A percentile compares a stretch with the other conserved stretches of the same genome.
Conservation (phyloP, 2,113 vertebrate species). For the Epinephelus fuscoguttatus region DNA sequence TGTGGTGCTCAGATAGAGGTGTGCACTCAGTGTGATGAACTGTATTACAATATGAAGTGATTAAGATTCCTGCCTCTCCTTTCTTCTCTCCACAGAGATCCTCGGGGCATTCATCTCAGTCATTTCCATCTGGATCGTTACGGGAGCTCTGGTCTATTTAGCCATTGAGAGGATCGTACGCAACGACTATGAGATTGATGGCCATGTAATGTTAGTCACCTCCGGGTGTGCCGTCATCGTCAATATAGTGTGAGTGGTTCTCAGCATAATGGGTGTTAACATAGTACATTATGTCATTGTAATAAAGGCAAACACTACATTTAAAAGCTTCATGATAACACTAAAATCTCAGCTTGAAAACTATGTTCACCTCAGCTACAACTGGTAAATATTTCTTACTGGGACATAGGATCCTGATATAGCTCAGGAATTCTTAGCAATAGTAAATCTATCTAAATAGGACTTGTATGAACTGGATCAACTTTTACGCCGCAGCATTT, state of each 20-base stretch:
- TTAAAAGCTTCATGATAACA: neutral
- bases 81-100: slow-evolving; percentile 85
- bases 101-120: slow-evolving; percentile 93
- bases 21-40: neutral
- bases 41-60: neutral
- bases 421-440: too few relatives aligned
- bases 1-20: neutral
- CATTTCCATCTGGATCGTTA: slow-evolving; percentile 97
- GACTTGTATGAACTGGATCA: neutral
- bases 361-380: neutral
- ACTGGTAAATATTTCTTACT: neutral
- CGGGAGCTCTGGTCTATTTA: slow-evolving; percentile 92
- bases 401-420: too few relatives aligned
- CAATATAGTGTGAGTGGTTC: slow-evolving; percentile 91
- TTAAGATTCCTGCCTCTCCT: neutral
- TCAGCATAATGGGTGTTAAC: neutral
- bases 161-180: slow-evolving; percentile 92
- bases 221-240: slow-evolving; percentile 91
- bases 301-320: neutral
- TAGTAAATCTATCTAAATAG: too few relatives aligned
- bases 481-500: neutral
- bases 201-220: slow-evolving; percentile 92
- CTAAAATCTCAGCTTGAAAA: neutral
- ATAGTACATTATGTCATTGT: neutral
- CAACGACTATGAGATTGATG: slow-evolving; percentile 95